phyloP scores from a whole-genome alignment of 2,888 invertebrate species.

The Antheraea assamensis region DNA sequence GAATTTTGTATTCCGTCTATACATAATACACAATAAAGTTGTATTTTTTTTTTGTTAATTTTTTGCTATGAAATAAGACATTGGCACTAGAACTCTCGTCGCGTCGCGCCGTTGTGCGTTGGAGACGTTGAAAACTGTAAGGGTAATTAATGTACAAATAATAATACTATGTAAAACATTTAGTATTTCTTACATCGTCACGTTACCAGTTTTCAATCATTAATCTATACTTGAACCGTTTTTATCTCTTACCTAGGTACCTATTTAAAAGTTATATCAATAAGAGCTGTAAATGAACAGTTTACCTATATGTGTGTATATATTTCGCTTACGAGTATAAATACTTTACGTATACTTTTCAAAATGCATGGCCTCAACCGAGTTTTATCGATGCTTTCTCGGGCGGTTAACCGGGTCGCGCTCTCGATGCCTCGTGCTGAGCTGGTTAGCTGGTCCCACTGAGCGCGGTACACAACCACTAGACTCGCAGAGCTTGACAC shows the following conservation, averaged over 20 bases:
- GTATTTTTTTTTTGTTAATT: too few species aligned
- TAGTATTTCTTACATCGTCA: background rate
- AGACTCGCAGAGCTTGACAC: conserved; percentile 46
- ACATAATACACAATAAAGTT: too few species aligned
- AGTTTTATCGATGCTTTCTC: conserved; percentile 82
- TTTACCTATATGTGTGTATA: conserved; percentile 51
- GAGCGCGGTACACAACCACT: conserved; percentile 32
- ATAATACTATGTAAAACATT: too few species aligned
- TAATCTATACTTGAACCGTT: background rate
- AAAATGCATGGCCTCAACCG: conserved; percentile 79
- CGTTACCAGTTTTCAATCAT: background rate
- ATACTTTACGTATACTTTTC: conserved; percentile 72
- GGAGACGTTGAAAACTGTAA: too few species aligned
- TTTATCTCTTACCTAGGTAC: background rate
- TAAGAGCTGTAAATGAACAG: conserved; percentile 24
- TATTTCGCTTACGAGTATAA: conserved; percentile 64
- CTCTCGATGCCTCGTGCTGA: conserved; percentile 73
- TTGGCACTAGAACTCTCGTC: too few species aligned
- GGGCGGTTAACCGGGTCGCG: conserved; percentile 80
- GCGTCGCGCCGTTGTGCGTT: too few species aligned
- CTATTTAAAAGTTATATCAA: background rate
- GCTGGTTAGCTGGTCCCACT: conserved; percentile 45
- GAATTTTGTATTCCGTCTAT: too few species aligned
- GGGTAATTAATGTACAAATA: too few species aligned
- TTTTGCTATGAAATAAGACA: too few species aligned